Conservation (phyloP, 2,888 invertebrate genomes). For the Acrocera orbiculus region DNA sequence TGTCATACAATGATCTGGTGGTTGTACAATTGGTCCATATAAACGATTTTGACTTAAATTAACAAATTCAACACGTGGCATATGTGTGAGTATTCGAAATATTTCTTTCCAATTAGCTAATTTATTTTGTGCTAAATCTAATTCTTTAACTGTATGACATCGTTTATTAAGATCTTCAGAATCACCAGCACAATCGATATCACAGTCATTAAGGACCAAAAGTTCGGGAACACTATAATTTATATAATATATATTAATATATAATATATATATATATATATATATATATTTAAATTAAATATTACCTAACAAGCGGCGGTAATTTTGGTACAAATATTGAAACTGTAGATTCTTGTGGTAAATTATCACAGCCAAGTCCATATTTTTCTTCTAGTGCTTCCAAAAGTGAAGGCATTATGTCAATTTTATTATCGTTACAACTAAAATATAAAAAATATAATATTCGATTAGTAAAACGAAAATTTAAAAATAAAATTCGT, state of each 20-base stretch:
- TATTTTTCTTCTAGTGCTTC: constrained; percentile 84
- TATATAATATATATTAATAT: too few relatives aligned
- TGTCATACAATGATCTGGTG: constrained; percentile 27
- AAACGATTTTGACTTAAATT: constrained; percentile 82
- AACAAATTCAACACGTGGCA: constrained; percentile 77
- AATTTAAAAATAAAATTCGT: too few relatives aligned
- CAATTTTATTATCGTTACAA: too few relatives aligned
- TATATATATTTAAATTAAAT: background rate
- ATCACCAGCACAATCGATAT: constrained; percentile 78
- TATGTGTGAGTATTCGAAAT: constrained; percentile 67
- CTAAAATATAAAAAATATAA: too few relatives aligned
- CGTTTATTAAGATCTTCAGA: constrained; percentile 60
- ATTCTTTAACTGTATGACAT: constrained; percentile 78
- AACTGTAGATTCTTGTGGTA: constrained; percentile 35
- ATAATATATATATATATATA: background rate
- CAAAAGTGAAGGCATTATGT: constrained; percentile 82
- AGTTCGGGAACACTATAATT: constrained; percentile 62
- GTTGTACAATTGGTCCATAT: constrained; percentile 43
- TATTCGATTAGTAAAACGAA: too few relatives aligned
- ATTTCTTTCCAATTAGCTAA: constrained; percentile 82
- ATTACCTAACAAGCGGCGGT: constrained; percentile 49
- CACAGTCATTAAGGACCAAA: constrained; percentile 77
- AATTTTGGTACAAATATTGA: constrained; percentile 76
- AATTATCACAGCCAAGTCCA: constrained; percentile 41
- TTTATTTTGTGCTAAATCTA: constrained; percentile 86